These are phyloP conservation scores for Spea bombifrons DNA, from an alignment of 2,113 vertebrate genomes.

Conservation along the genomic window DNA sequence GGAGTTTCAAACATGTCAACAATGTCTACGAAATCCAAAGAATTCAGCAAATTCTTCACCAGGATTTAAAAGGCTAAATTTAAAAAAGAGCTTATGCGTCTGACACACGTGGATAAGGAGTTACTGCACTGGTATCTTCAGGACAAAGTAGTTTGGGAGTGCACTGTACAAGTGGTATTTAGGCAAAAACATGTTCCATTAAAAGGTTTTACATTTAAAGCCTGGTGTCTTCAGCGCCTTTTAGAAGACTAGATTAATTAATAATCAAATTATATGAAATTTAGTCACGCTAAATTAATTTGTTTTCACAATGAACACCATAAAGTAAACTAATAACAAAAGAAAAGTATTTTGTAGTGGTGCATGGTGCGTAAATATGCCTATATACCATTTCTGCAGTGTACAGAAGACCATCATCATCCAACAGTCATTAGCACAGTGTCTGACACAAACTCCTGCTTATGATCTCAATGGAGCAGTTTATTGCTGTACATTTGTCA, in stretches of 20 bases:
- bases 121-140: conserved; percentile 76
- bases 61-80: conserved; percentile 47
- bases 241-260: no score
- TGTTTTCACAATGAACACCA: no score
- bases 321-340: no score
- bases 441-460: conserved; percentile 13
- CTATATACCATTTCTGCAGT: conserved; percentile 37
- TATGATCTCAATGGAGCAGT: not conserved
- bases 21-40: conserved; percentile 59
- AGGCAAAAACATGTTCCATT: conserved; percentile 42
- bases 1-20: conserved; percentile 59
- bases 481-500: no score
- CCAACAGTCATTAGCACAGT: not conserved
- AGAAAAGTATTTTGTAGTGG: no score
- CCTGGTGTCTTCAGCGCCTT: no score
- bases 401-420: conserved; percentile 24
- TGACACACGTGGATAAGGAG: conserved; percentile 72
- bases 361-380: conserved; percentile 6
- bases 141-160: conserved; percentile 45
- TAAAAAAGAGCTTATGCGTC: conserved; percentile 56
- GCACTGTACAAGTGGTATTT: conserved; percentile 38
- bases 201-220: no score
- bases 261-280: no score
- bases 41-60: conserved; percentile 63
- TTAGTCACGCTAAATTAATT: no score